Base-by-base conservation (phyloP, 2,113 vertebrate species). In the Sinocyclocheilus anshuiensis region DNA sequence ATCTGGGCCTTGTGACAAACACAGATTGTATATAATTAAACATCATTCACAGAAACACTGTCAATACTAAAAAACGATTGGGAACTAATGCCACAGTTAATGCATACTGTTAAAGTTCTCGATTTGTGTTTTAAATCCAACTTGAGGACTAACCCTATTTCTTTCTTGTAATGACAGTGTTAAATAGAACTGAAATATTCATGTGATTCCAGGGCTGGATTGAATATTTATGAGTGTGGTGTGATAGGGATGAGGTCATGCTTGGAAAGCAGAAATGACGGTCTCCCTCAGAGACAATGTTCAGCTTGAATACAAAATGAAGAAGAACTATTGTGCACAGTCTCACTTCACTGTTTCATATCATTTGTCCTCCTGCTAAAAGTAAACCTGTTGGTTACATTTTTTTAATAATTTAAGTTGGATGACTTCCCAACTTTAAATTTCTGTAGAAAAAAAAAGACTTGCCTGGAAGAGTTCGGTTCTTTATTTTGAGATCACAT, bases 221-320 rank as follows among this genome's bases (percentile, higher is more conserved):
- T 81, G 26, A 80, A 81, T 86, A 84, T 84, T 65, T 55, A 77
- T 77, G 75, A 72, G 75, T 69, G n/a, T 69, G 84, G 39, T 85
- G 75, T 77, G 84, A 55, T 72, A 39, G 81, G 22, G 81, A 69
- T 85, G 84, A 78, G 75, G 45, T 85, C 84, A 85, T 85, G 59
- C 39, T 55, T 42, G 76, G 33, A 57, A 76, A 78, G 59, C 57
- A 71, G 59, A 77, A 85, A 50, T 84, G 55, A 59, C 33, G 39
- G 12, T 84, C 39, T 59, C 8, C 74, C 33, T 69, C 48, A n/a
- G 75, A 78, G 75, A 78, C 42, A 39, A 50, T 53, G 75, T 65
- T 85, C 75, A 69, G 42, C 42, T 77, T 12, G 57, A 57, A 67
- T 48, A 15, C 72, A 29, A 53, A 76, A 26, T 45, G 53, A 50